Base-by-base conservation (phyloP, 2,888 invertebrate genomes). In the Sinohyriopsis cumingii region DNA sequence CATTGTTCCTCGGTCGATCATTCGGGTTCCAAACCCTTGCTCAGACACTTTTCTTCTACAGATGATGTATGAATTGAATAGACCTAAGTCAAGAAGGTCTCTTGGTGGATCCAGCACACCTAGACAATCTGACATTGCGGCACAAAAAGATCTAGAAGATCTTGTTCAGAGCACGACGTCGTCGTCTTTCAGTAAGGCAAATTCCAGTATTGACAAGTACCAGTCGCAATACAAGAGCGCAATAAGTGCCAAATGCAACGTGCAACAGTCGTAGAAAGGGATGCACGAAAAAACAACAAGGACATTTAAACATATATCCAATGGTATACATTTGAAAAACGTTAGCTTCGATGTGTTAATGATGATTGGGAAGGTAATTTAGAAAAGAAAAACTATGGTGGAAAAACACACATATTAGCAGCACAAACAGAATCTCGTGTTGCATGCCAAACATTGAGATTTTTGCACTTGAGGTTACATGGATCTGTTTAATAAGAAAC, bases 11-110 rank as follows among this genome's bases (percentile, higher is more conserved):
- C 63, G 77, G 22, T 71, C 76, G 15, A 69, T 82, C 45, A 59
- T 81, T 18, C 69, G 79, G 24, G 81, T 84, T 20, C 82, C 83
- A 9, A 77, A 81, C 54, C 84, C 82, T 59, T 85, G 83, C 70
- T 82, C 83, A 1, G 84, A 85, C 65, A 83, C 81, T 6, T 82
- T 85, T 33, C 67, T 85, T 62, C 68, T 85, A 25, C 79, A 81
- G 72, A 85, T 85, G 82, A 79, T 85, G 79, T 73, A 81, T 59
- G 80, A 82, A 33, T 75, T 81, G 33, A 85, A 83, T 68, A 69
- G 74, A 45, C 79, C 80, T 5, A 69, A 72, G 22, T 65, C 75
- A 5, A 59, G 70, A 12, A 74, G 72, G 28, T 68, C 75, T 5
- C 69, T 59, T 18, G 57, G 65, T 22, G 75, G 74, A 12, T 68